Evolutionary conservation across 2,797 vertebrate species (phyloP).

Genomic region (Esox lucius): DNA sequence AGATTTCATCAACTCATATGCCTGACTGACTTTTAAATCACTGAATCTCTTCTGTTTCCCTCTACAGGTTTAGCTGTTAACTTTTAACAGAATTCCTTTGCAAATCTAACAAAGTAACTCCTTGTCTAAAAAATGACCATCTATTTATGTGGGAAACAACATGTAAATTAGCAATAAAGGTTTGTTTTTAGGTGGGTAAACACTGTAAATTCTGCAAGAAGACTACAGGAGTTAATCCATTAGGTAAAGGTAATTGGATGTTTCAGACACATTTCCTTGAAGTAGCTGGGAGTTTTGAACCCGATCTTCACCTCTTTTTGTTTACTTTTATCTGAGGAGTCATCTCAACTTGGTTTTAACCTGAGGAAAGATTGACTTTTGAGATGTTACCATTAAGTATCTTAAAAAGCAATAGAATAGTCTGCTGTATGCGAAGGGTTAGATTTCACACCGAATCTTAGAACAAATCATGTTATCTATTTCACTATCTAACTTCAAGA

Average conservation of each 20-base stretch:
- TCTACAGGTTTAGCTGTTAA: neutral
- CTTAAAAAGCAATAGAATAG: neutral
- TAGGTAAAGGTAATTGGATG: constrained; percentile 67
- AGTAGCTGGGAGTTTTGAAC: constrained; percentile 34
- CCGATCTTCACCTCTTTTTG: constrained; percentile 30
- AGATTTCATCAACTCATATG: neutral
- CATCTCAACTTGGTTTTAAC: constrained; percentile 45
- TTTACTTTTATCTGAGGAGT: constrained; percentile 55
- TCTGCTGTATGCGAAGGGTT: neutral
- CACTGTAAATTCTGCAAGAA: constrained; percentile 15
- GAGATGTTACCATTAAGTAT: neutral
- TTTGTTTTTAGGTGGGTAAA: no score
- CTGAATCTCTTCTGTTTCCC: neutral
- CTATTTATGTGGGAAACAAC: constrained; percentile 24
- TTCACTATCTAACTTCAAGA: neutral
- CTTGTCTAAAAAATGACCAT: neutral
- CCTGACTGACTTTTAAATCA: constrained; percentile 9
- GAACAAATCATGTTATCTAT: neutral
- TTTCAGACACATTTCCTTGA: constrained; percentile 55
- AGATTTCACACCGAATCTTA: neutral
- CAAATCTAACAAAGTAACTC: neutral
- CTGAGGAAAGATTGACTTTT: neutral
- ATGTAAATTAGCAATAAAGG: constrained; percentile 33
- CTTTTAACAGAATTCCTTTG: neutral
- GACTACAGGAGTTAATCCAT: constrained; percentile 64